A percentile compares a stretch with the other conserved stretches of the same genome.
Conservation (phyloP, 2,888 invertebrate species). For the Megastigmus dorsalis region DNA sequence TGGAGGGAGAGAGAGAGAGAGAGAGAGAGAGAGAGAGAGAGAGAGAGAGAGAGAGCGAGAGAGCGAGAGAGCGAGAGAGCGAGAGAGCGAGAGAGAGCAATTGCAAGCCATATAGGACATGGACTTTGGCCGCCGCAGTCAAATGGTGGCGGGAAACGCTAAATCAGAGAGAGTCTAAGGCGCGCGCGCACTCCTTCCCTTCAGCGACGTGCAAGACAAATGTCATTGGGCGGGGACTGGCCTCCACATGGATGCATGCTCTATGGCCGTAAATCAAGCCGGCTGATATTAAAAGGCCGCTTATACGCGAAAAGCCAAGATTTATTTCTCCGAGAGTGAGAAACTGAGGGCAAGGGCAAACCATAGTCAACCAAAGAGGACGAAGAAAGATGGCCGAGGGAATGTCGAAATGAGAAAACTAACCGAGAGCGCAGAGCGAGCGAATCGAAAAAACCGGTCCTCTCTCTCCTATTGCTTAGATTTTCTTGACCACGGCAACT, state of each 20-base stretch:
- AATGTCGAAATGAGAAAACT: slow-evolving; percentile 37
- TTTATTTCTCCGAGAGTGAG: slow-evolving; percentile 66
- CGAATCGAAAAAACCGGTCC: neutral
- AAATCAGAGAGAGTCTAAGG: slow-evolving; percentile 2
- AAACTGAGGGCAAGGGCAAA: slow-evolving; percentile 33
- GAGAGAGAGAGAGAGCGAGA: too few species aligned
- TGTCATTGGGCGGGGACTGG: slow-evolving; percentile 62
- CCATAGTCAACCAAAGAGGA: neutral
- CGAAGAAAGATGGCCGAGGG: neutral
- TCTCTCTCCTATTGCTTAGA: too few species aligned
- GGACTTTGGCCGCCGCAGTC: neutral
- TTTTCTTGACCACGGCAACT: too few species aligned
- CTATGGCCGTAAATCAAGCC: slow-evolving; percentile 72
- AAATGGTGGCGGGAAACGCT: neutral
- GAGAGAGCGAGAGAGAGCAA: too few species aligned
- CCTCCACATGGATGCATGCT: slow-evolving; percentile 67
- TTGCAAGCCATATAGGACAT: neutral
- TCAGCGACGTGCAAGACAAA: slow-evolving; percentile 63
- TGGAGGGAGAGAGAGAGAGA: too few species aligned
- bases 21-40: too few species aligned
- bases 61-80: too few species aligned
- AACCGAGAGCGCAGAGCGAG: neutral
- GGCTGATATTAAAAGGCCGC: slow-evolving; percentile 74
- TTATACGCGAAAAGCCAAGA: slow-evolving; percentile 73
- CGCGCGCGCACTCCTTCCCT: slow-evolving; percentile 56